These are phyloP conservation scores for Parelbella ahira DNA, from an alignment of 2,888 invertebrate species.

Conservation along the genomic window DNA sequence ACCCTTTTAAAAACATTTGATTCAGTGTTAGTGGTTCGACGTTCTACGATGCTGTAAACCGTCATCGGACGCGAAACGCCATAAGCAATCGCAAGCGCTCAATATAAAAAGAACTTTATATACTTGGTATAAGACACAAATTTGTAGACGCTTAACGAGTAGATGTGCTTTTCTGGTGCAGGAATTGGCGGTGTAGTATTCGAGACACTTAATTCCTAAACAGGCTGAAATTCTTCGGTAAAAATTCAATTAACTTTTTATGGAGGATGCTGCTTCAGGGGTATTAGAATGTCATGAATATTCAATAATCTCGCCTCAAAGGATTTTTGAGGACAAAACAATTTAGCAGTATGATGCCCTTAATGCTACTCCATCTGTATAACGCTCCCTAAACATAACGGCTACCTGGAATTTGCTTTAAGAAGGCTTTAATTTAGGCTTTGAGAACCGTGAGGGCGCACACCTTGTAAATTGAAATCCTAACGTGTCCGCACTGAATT, in stretches of 20 bases:
- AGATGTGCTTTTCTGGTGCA: not conserved
- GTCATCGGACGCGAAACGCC: not conserved
- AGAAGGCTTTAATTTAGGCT: not conserved
- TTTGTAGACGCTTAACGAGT: not conserved
- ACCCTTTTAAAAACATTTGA: constrained; percentile 15
- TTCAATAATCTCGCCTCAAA: constrained; percentile 31
- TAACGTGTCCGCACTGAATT: too few relatives aligned
- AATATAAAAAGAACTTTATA: not conserved
- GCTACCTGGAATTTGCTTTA: constrained; percentile 1
- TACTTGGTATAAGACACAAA: not conserved
- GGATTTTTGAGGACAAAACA: constrained; percentile 28
- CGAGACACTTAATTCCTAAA: constrained; percentile 25
- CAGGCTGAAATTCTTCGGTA: constrained; percentile 28
- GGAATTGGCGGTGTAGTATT: not conserved
- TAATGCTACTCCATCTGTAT: constrained; percentile 14
- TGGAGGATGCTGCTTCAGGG: constrained; percentile 26
- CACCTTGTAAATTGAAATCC: constrained; percentile 3
- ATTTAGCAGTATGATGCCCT: constrained; percentile 17
- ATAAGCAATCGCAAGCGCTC: not conserved
- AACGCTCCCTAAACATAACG: constrained; percentile 12
- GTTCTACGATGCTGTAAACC: not conserved
- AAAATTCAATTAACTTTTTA: constrained; percentile 33
- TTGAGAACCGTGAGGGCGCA: not conserved
- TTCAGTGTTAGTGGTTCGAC: constrained; percentile 17
- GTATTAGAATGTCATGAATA: constrained; percentile 34